These are phyloP conservation scores for Chironex yamaguchii DNA, from an alignment of 30 jellyfish, hydroid and myxozoan species.

Conservation along the genomic window DNA sequence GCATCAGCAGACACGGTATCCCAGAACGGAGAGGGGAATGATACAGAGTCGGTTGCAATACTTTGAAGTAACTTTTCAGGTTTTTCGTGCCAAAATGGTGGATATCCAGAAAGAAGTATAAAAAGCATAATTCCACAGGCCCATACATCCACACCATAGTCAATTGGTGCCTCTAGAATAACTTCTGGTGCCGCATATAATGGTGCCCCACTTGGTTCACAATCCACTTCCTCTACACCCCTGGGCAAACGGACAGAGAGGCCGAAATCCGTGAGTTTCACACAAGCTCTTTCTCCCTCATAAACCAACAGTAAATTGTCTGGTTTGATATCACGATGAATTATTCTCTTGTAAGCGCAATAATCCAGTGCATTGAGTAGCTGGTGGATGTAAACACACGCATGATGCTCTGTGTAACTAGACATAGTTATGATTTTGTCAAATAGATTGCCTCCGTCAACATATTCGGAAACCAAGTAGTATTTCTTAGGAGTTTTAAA, in stretches of 20 bases:
- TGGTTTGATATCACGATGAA: constrained; percentile 58
- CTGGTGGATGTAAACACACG: constrained; percentile 45
- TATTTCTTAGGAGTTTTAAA: constrained; percentile 50
- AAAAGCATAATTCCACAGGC: constrained; percentile 64
- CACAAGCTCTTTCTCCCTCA: constrained; percentile 4
- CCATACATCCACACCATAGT: constrained; percentile 63
- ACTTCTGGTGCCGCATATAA: constrained; percentile 61
- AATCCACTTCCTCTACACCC: constrained; percentile 4
- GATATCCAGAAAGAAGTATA: constrained; percentile 46
- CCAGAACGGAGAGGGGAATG: constrained; percentile 44
- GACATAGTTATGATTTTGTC: constrained; percentile 20
- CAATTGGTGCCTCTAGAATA: constrained; percentile 46
- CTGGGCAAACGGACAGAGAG: constrained; percentile 46
- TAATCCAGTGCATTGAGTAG: constrained; percentile 34
- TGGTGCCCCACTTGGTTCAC: constrained; percentile 67
- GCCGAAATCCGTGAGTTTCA: constrained; percentile 63
- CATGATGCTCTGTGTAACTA: constrained; percentile 77
- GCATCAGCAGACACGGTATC: constrained; percentile 43
- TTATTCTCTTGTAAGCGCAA: constrained; percentile 20
- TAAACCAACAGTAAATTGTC: constrained; percentile 27
- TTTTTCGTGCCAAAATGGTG: constrained; percentile 56
- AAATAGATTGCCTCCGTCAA: constrained; percentile 36
- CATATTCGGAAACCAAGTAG: constrained; percentile 36
- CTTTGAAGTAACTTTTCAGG: constrained; percentile 20
- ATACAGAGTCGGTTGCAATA: constrained; percentile 3